Conservation (phyloP, 2,113 vertebrate genomes). For the Cavia porcellus region DNA sequence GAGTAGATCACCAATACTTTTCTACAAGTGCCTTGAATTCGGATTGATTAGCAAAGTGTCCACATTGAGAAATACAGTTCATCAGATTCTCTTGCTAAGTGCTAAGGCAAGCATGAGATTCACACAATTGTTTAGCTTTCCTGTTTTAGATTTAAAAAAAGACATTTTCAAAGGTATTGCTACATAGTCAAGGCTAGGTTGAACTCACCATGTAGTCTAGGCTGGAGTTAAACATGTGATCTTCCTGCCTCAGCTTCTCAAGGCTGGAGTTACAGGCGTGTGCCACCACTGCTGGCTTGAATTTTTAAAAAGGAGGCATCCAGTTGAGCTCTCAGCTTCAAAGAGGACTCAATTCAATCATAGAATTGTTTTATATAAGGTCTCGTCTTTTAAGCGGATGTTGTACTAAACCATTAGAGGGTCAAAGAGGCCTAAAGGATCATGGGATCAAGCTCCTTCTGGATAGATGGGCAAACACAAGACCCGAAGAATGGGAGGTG, state of each 20-base stretch:
- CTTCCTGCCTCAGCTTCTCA: not conserved
- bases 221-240: not conserved
- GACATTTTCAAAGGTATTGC: not conserved
- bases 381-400: not conserved
- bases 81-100: not conserved
- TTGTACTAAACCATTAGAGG: not conserved
- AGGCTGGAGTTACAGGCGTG: not conserved
- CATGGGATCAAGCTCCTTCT: not conserved
- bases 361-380: not conserved
- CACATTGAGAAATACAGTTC: not conserved
- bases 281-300: not conserved
- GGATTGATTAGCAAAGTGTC: slow-evolving; percentile 43
- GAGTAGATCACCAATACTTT: not conserved
- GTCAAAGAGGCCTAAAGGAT: not conserved
- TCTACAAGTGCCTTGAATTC: not conserved
- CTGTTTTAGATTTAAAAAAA: not conserved
- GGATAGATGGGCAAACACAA: slow-evolving; percentile 33
- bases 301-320: not conserved
- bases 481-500: not conserved
- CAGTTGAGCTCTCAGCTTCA: not conserved
- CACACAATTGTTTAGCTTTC: not conserved
- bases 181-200: not conserved
- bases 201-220: not conserved
- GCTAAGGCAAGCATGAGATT: not conserved
- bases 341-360: slow-evolving; percentile 15